Conservation (phyloP, 2,113 vertebrate genomes). For the Daubentonia madagascariensis region DNA sequence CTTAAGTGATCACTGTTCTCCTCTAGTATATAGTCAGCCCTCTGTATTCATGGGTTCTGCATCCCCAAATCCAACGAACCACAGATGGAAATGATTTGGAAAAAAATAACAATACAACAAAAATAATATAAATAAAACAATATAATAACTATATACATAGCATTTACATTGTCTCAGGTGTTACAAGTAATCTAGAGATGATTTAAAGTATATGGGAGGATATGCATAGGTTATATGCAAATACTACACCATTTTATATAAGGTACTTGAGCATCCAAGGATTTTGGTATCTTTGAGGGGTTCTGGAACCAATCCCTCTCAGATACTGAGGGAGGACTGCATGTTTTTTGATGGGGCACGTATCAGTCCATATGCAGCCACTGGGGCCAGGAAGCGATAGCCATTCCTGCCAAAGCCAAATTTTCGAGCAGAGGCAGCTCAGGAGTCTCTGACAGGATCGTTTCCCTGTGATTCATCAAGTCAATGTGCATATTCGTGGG, state of each 20-base stretch:
- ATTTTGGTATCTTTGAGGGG: background rate
- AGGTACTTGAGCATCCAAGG: background rate
- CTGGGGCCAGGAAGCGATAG: background rate
- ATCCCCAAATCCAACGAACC: background rate
- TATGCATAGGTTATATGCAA: background rate
- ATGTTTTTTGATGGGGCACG: background rate
- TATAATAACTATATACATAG: background rate
- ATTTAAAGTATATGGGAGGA: background rate
- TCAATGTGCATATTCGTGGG: background rate
- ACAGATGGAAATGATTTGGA: background rate
- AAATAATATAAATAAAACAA: background rate
- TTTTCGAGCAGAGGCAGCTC: background rate
- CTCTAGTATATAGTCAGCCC: background rate
- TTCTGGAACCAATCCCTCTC: background rate
- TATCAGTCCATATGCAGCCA: background rate
- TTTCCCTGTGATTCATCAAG: background rate
- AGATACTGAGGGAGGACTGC: background rate
- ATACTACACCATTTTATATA: background rate
- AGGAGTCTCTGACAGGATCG: background rate
- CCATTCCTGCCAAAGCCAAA: background rate
- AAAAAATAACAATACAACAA: background rate
- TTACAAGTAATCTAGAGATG: background rate
- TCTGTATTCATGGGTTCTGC: background rate
- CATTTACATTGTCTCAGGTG: background rate
- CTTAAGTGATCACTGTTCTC: background rate